Percentiles rank a stretch among this genome's conserved stretches.
phyloP scores from a whole-genome alignment of 2,113 vertebrate genomes.

The Neodon shergylaensis region DNA sequence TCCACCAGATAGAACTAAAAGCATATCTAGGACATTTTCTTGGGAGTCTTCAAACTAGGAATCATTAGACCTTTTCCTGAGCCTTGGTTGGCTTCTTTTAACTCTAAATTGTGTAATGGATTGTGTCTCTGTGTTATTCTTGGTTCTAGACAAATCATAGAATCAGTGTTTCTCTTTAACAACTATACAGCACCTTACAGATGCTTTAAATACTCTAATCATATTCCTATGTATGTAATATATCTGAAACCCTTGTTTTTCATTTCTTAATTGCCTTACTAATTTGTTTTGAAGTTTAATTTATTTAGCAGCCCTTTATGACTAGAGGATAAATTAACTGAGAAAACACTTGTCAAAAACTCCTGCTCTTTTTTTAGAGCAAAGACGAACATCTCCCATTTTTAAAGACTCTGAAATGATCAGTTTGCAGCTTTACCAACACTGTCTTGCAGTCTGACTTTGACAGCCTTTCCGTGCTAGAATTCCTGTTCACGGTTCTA shows the following conservation, averaged over 20 bases:
- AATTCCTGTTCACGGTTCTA: slow-evolving; percentile 32
- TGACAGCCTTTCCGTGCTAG: not conserved
- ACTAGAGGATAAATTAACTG: slow-evolving; percentile 16
- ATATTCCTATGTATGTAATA: not conserved
- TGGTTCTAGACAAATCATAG: not conserved
- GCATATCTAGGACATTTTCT: not conserved
- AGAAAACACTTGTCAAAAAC: slow-evolving; percentile 35
- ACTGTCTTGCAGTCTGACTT: not conserved
- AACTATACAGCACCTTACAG: not conserved
- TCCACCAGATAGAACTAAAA: not conserved
- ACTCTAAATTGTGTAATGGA: not conserved
- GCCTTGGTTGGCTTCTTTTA: not conserved
- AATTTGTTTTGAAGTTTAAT: slow-evolving; percentile 46
- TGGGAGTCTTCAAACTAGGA: not conserved
- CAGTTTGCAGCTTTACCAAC: not conserved
- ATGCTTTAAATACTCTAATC: not conserved
- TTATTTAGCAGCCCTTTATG: slow-evolving; percentile 40
- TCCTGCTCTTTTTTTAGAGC: slow-evolving; percentile 15
- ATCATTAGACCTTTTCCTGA: not conserved
- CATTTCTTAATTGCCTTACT: slow-evolving; percentile 42
- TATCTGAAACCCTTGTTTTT: slow-evolving; percentile 33
- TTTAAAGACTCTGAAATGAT: slow-evolving; percentile 52
- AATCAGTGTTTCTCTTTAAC: not conserved
- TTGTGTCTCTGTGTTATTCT: not conserved
- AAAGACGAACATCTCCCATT: slow-evolving; percentile 29